Conservation (phyloP, 1,140 invertebrate genomes). For the Mizuhopecten yessoensis region DNA sequence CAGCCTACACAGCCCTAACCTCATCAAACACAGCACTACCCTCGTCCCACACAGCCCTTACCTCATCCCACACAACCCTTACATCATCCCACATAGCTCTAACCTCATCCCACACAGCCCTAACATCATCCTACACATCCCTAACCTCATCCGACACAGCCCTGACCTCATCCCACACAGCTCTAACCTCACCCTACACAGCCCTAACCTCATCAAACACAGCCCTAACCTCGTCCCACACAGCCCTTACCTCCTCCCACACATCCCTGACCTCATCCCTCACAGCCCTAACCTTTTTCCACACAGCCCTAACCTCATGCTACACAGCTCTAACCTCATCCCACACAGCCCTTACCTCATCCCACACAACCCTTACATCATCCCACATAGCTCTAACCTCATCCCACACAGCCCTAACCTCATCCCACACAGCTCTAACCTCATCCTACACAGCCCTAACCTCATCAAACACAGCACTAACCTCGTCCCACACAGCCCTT, state of each 20-base stretch:
- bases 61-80: too few species aligned
- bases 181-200: too few species aligned
- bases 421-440: background rate
- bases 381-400: too few species aligned
- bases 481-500: background rate
- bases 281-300: background rate
- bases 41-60: too few species aligned
- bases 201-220: background rate
- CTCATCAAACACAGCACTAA: background rate
- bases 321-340: background rate
- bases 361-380: background rate
- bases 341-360: background rate
- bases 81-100: background rate
- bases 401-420: background rate
- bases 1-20: too few species aligned
- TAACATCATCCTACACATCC: background rate
- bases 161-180: background rate
- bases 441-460: background rate
- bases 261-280: background rate
- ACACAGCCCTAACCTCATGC: background rate
- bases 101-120: too few species aligned
- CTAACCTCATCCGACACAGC: background rate
- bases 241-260: background rate
- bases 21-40: too few species aligned
- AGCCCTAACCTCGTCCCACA: background rate